Evolutionary conservation across 2,888 invertebrate species (phyloP).

Genomic region (Megaustenia siamemsis): DNA sequence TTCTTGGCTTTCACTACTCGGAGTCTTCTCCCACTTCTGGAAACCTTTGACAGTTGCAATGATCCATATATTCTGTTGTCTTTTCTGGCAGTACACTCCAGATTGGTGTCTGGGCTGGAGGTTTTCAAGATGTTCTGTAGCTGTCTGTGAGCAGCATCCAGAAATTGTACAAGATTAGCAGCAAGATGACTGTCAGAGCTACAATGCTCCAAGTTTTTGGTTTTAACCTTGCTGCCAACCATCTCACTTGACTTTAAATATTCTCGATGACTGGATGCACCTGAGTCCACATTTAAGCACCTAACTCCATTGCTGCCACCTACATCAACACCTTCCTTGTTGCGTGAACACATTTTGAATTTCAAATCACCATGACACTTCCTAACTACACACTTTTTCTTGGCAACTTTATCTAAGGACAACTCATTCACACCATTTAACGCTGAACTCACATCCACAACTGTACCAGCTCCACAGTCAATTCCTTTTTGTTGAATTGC

Average conservation of each 20-base stretch:
- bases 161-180: slow-evolving; percentile 13
- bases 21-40: not conserved
- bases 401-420: not conserved
- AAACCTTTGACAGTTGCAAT: not conserved
- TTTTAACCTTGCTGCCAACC: not conserved
- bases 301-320: not conserved
- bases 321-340: not conserved
- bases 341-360: not conserved
- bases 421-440: not conserved
- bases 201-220: not conserved
- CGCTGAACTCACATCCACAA: not conserved
- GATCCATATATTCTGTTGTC: not conserved
- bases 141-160: slow-evolving; percentile 28
- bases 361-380: not conserved
- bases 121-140: slow-evolving; percentile 18
- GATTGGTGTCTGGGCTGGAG: not conserved
- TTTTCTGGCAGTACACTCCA: not conserved
- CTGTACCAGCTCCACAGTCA: not conserved
- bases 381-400: not conserved
- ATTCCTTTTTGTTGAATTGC: not conserved
- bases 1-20: not conserved
- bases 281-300: not conserved
- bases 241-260: not conserved
- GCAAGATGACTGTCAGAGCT: not conserved
- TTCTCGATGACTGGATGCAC: not conserved